Conservation (phyloP, 2,113 vertebrate genomes). For the Myiopsitta monachus region DNA sequence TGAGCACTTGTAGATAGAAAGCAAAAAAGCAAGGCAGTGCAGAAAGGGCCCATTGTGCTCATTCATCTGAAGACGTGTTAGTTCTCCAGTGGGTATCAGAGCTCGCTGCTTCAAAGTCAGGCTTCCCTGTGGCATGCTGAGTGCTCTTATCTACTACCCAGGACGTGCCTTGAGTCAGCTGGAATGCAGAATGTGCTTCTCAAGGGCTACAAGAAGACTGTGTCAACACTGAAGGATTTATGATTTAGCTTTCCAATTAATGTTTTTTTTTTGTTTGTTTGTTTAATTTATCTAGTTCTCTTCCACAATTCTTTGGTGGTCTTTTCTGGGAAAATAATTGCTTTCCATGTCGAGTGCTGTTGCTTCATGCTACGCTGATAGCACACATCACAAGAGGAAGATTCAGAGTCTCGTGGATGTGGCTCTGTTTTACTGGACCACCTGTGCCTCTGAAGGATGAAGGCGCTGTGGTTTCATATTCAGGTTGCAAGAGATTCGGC, state of each 20-base stretch:
- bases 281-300: neutral
- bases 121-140: neutral
- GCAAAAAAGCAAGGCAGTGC: neutral
- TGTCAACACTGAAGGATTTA: neutral
- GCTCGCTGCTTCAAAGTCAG: neutral
- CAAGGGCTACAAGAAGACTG: neutral
- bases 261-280: neutral
- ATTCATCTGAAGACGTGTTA: neutral
- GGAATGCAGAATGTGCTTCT: conserved; percentile 54
- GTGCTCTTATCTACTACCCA: neutral
- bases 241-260: neutral
- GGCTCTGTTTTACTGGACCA: neutral
- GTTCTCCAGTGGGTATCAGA: neutral
- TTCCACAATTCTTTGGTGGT: neutral
- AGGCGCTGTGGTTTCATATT: neutral
- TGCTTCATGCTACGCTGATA: neutral
- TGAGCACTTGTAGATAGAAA: neutral
- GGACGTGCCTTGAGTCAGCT: neutral
- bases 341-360: neutral
- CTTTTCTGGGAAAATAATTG: neutral
- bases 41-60: neutral
- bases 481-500: neutral
- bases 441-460: neutral
- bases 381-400: neutral
- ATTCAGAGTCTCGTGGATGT: neutral